A percentile compares a stretch with the other conserved stretches of the same genome.
Evolutionary conservation across 2,113 vertebrate genomes (phyloP).

Genomic region (Myrmecobius fasciatus): DNA sequence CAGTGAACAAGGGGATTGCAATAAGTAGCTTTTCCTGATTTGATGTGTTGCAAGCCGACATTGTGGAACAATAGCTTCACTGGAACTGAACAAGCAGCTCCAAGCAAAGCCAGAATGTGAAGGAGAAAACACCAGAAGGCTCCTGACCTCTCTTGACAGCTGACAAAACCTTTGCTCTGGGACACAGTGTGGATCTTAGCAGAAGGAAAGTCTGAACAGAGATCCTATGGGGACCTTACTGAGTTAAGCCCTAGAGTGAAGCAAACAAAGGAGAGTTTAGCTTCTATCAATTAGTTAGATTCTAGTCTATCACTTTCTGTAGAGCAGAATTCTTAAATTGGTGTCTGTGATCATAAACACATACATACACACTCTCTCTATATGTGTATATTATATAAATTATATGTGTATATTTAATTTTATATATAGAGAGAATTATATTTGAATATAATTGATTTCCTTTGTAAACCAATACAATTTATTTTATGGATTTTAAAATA

Average conservation of each 20-base stretch:
- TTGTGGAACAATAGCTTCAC: slow-evolving; percentile 70
- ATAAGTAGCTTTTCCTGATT: slow-evolving; percentile 70
- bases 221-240: not conserved
- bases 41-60: slow-evolving; percentile 66
- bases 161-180: slow-evolving; percentile 47
- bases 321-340: not conserved
- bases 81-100: slow-evolving; percentile 64
- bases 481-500: not conserved
- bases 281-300: not conserved
- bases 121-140: slow-evolving; percentile 53
- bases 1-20: slow-evolving; percentile 74
- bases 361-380: not conserved
- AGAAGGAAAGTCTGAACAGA: slow-evolving; percentile 37
- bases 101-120: slow-evolving; percentile 65
- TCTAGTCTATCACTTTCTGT: not conserved
- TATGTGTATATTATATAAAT: not conserved
- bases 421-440: not conserved
- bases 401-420: not conserved
- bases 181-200: not conserved
- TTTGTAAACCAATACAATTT: not conserved
- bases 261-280: not conserved
- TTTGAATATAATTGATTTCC: not conserved
- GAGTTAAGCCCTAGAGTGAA: not conserved
- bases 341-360: not conserved
- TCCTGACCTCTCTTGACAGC: slow-evolving; percentile 8